Conservation (phyloP, 2,888 invertebrate species). For the Boloria selene region DNA sequence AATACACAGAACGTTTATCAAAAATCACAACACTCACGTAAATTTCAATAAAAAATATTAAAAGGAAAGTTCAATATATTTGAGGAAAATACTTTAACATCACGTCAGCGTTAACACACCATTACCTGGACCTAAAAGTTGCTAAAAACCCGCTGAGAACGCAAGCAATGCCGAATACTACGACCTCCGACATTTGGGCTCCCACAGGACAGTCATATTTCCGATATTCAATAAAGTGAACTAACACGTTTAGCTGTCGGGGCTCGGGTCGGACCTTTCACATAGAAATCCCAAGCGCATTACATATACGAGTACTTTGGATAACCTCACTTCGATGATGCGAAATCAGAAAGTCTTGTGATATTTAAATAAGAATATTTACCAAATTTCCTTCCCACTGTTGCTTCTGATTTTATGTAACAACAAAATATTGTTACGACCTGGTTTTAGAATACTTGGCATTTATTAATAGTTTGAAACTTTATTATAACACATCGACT, state of each 20-base stretch:
- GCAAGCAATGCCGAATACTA: conserved; percentile 56
- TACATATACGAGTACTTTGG: conserved; percentile 51
- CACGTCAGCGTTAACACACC: conserved; percentile 47
- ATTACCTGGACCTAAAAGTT: conserved; percentile 60
- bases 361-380: conserved; percentile 59
- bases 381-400: not conserved
- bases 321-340: conserved; percentile 48
- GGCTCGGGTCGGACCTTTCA: conserved; percentile 55
- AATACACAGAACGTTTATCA: not conserved
- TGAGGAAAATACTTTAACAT: conserved; percentile 34
- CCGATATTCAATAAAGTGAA: conserved; percentile 74
- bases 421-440: not conserved
- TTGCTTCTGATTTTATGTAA: not conserved
- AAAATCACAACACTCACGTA: not conserved
- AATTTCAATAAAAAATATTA: conserved; percentile 11
- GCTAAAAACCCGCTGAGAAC: conserved; percentile 61
- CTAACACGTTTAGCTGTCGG: conserved; percentile 69
- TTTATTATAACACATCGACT: no score
- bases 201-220: conserved; percentile 68
- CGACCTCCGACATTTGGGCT: conserved; percentile 56
- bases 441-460: not conserved
- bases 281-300: conserved; percentile 62
- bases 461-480: no score
- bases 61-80: conserved; percentile 12
- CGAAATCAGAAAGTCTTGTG: conserved; percentile 49